Percentiles rank a stretch among this genome's conserved stretches.
phyloP scores from a whole-genome alignment of 2,888 invertebrate genomes.

The Diploptera punctata region DNA sequence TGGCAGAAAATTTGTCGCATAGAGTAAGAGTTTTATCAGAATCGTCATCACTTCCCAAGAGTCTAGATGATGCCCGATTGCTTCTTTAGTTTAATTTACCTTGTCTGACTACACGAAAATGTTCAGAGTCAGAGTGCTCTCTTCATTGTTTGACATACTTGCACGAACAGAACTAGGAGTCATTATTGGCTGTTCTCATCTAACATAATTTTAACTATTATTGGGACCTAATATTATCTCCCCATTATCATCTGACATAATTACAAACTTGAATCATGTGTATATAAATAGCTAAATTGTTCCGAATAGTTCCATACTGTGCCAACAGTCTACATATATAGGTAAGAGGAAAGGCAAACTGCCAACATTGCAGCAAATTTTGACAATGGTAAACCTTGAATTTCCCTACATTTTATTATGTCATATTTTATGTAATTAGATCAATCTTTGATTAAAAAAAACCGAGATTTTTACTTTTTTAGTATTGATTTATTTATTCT shows the following conservation, averaged over 20 bases:
- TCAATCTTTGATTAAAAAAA: no score
- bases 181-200: conserved; percentile 8
- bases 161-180: conserved; percentile 28
- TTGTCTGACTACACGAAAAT: neutral
- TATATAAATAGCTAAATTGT: no score
- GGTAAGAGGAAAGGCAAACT: no score
- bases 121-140: conserved; percentile 30
- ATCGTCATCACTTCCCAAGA: conserved; percentile 1
- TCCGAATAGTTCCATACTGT: no score
- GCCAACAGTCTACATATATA: no score
- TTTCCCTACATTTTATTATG: no score
- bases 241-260: neutral
- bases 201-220: neutral
- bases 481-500: no score
- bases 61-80: neutral
- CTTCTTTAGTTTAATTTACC: no score
- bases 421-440: no score
- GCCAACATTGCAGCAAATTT: no score
- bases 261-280: neutral
- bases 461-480: no score
- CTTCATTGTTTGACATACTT: conserved; percentile 23
- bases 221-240: neutral
- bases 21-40: neutral
- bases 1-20: neutral
- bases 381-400: no score